These are phyloP conservation scores for Crotophaga sulcirostris DNA, from an alignment of 2,113 vertebrate genomes.

Conservation along the genomic window DNA sequence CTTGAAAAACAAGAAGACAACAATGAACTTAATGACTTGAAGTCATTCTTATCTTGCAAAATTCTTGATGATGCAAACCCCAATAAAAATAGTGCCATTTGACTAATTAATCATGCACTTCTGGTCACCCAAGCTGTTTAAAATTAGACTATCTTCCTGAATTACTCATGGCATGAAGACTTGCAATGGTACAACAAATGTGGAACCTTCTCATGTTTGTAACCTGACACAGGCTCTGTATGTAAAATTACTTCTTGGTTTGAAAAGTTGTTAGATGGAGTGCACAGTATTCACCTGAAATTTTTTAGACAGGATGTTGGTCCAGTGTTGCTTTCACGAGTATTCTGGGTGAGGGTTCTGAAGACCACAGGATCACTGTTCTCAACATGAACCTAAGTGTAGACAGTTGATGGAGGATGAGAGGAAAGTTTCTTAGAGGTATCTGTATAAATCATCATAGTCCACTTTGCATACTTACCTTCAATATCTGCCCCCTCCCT, in stretches of 20 bases:
- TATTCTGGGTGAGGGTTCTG: neutral
- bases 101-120: neutral
- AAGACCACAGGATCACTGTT: neutral
- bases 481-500: neutral
- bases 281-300: neutral
- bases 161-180: neutral
- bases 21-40: neutral
- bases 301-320: neutral
- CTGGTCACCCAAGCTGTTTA: neutral
- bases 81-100: neutral
- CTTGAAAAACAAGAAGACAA: neutral
- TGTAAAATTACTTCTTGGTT: neutral
- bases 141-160: neutral
- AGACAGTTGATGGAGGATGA: neutral
- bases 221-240: neutral
- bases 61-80: neutral
- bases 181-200: neutral
- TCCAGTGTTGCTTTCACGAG: neutral
- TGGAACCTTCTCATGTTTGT: neutral
- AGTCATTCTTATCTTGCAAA: neutral
- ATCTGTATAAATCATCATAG: neutral
- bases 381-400: neutral
- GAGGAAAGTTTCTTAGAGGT: neutral
- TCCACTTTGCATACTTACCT: neutral
- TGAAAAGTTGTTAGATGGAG: neutral